Evolutionary conservation across 2,797 vertebrate genomes (phyloP).

Genomic region (Geotrypetes seraphini): DNA sequence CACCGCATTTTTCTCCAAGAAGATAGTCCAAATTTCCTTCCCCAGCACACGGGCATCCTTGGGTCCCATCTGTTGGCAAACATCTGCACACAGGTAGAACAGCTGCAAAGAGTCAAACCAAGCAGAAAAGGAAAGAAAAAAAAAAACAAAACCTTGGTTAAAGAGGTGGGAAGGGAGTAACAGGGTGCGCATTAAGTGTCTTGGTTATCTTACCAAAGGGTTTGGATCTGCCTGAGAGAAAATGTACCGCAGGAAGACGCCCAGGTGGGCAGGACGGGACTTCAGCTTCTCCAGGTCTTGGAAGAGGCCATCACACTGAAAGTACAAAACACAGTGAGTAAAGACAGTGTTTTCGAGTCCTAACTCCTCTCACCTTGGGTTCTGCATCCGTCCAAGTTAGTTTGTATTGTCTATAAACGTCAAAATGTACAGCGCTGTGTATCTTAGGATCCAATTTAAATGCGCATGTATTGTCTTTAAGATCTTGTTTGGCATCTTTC

Average conservation of each 20-base stretch:
- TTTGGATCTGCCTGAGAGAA: conserved; percentile 86
- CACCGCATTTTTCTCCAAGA: conserved; percentile 78
- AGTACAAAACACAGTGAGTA: background rate
- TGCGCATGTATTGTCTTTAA: too few relatives aligned
- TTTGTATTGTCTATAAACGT: too few relatives aligned
- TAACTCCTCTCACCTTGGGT: too few relatives aligned
- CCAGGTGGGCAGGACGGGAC: conserved; percentile 74
- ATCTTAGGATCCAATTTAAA: too few relatives aligned
- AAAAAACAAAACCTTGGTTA: too few relatives aligned
- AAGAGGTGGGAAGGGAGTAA: too few relatives aligned
- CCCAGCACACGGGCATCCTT: conserved; percentile 76
- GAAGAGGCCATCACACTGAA: conserved; percentile 66
- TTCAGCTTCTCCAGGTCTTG: conserved; percentile 82
- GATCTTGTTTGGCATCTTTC: too few relatives aligned
- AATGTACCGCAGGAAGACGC: conserved; percentile 83
- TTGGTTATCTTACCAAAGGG: conserved; percentile 65
- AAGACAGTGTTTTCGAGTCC: too few relatives aligned
- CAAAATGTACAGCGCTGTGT: too few relatives aligned
- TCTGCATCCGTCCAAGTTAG: too few relatives aligned
- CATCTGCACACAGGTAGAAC: conserved; percentile 80
- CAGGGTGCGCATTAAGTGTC: too few relatives aligned
- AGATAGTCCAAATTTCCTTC: conserved; percentile 80
- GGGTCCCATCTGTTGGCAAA: conserved; percentile 66
- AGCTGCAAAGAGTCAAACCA: conserved; percentile 63
- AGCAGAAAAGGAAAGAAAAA: too few relatives aligned